Evolutionary conservation across 1,140 invertebrate genomes (phyloP), one percentile per base, ranked within the genome.

Genomic region (Trinorchestia longiramus): DNA sequence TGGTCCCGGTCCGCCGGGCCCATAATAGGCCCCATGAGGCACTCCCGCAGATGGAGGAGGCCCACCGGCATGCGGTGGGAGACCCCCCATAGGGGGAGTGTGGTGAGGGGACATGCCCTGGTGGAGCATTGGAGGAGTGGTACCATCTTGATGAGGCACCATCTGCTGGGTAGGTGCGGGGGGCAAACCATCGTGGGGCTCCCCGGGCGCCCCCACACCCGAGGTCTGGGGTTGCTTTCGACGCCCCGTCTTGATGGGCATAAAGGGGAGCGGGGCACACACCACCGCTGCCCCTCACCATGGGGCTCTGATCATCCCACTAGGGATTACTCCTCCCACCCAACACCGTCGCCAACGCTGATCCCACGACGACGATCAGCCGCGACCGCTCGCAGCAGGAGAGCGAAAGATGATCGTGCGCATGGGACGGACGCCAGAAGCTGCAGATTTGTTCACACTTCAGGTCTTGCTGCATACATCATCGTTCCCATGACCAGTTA

Each of bases 1-100:
- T 97, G 97, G 97, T 97, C 97, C 97, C 97, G 97, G 97, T 97
- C 97, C 97, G 97, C 96, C 96, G 96, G 96, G 96, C 96, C 97
- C 96, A 97, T 96, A 96, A 95, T 96, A 95, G 96, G 96, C 96
- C 87, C 95, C 96, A 87, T 53, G 95, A 41, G 96, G 96, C 62
- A 96, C 95, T 43, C 95, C 96, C n/a, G 95, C 95, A 0, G 95
- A 95, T 43, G 96, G 95, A 19, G 96, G 96, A 95, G 96, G 96
- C 8, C 96, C 77, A 40, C 96, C 96, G 96, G 94, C 96, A 95
- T 95, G 95, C 90, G n/a, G 96, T 94, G 91, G 96, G 96, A 28
- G 96, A 90, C n/a, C 96, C 62, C 62, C 62, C 96, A 90, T 96
- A 95, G 96, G 96, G 77, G 88, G 95, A 57, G 88, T 87, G 47